Evolutionary conservation across 1,140 invertebrate genomes (phyloP), one percentile per base, ranked within the genome.

Genomic region (Charaxes varanes): DNA sequence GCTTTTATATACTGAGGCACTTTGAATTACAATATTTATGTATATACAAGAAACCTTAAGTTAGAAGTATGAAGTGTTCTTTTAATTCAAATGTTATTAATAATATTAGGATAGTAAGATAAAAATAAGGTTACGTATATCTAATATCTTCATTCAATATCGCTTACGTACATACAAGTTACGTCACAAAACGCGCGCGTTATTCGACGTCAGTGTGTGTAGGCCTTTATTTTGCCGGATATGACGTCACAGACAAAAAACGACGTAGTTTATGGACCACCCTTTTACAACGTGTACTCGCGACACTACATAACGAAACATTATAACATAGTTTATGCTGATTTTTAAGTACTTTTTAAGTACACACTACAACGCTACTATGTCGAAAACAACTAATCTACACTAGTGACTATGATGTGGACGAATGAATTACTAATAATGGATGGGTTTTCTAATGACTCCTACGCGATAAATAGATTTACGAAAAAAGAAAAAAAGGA

Each of bases 361-460:
- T 78, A 74, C 71, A 17, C 21, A 30, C 27, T 36, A 47, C 13
- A 36, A 42, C 13, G 53, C 53, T 62, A 67, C 36, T 15, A n/a
- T n/a, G n/a, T n/a, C n/a, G n/a, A 45, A 55, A 54, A 47, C 27
- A 55, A 54, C 36, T 41, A 50, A 41, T 47, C 43, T 67, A 71
- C 7, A 33, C 68, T 78, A 79, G 46, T 82, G 78, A 82, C 78
- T 82, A 79, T 61, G 66, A 68, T 69, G 74, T 82, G 74, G 78
- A 82, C 74, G 74, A 78, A 82, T 74, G 69, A 45, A 59, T 78
- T 74, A 56, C 64, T 62, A 69, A 44, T 2, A 28, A 15, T 28
- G 27, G 14, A 28, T 28, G 27, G 12, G 2, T 6, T 4, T 15
- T 28, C 27, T 14, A 15, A 31, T 14, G 28, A 10, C 14, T 10